phyloP scores from a whole-genome alignment of 2,113 vertebrate genomes.

The Rhineura floridana region DNA sequence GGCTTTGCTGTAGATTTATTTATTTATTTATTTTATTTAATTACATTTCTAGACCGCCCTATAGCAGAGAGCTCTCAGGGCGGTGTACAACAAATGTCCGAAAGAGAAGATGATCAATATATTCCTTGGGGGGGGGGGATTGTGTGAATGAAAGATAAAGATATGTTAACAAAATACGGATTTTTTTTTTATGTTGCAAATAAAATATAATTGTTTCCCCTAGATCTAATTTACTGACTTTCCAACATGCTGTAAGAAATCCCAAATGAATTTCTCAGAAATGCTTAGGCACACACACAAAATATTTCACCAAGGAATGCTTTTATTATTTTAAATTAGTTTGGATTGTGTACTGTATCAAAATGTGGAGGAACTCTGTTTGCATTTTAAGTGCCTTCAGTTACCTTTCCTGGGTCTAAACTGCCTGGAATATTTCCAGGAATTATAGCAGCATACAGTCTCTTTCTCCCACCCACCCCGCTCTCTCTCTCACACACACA shows the following conservation, averaged over 20 bases:
- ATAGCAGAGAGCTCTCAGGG: no score
- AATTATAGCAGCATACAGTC: not conserved
- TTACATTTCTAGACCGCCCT: no score
- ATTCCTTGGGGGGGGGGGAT: constrained; percentile 13
- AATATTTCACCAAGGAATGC: constrained; percentile 14
- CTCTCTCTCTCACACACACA: not conserved
- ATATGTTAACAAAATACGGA: constrained; percentile 17
- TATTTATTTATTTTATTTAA: no score
- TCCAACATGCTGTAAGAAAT: not conserved
- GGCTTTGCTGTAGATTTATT: no score
- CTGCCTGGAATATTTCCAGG: not conserved
- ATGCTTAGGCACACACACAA: constrained; percentile 1
- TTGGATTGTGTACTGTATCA: not conserved
- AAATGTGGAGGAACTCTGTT: not conserved
- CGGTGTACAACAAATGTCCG: no score
- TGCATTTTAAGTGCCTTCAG: constrained; percentile 31
- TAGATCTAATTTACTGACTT: constrained; percentile 16
- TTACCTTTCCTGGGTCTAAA: constrained; percentile 29
- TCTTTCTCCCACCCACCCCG: not conserved
- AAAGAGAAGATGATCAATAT: constrained; percentile 44
- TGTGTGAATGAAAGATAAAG: constrained; percentile 54
- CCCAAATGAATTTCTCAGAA: not conserved
- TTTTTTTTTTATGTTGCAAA: constrained; percentile 16
- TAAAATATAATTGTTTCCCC: constrained; percentile 41
- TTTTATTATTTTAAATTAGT: constrained; percentile 31